These are phyloP conservation scores for Cheilosia grossa DNA, from an alignment of 2,888 invertebrate species.

Conservation along the genomic window DNA sequence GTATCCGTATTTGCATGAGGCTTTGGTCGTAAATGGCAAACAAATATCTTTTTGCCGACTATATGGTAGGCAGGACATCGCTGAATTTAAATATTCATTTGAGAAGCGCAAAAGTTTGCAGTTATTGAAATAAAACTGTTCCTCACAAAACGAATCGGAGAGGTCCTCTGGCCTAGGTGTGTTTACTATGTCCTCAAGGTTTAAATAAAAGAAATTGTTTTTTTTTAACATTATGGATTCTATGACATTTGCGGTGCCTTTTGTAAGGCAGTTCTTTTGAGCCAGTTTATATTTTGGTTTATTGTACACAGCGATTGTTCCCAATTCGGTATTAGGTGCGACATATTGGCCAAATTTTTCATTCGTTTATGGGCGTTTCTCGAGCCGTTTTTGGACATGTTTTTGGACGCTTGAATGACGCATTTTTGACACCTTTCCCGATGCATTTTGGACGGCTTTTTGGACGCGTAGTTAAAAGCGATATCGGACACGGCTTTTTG, in stretches of 20 bases:
- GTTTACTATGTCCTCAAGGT: neutral
- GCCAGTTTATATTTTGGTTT: neutral
- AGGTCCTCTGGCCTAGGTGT: neutral
- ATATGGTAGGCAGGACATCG: neutral
- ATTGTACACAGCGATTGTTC: neutral
- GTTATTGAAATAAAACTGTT: constrained; percentile 27
- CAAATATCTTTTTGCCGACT: neutral
- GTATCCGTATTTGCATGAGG: neutral
- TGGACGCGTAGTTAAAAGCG: too few species aligned
- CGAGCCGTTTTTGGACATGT: too few species aligned
- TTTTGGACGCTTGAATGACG: too few species aligned
- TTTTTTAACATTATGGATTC: neutral
- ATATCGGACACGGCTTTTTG: too few species aligned
- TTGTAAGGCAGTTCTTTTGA: neutral
- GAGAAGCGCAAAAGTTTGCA: constrained; percentile 7
- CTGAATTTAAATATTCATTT: constrained; percentile 31
- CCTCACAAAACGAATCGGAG: neutral
- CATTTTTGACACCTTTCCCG: too few species aligned
- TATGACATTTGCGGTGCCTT: neutral
- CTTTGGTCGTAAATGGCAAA: constrained; percentile 14
- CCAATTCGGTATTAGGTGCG: neutral
- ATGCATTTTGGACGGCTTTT: too few species aligned
- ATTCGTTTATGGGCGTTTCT: too few species aligned
- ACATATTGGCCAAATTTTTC: neutral
- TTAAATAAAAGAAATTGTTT: too few species aligned